Percentiles rank a stretch among this genome's conserved stretches.
These are phyloP conservation scores for Macropus fuliginosus DNA, from an alignment of 2,797 vertebrate species.

Conservation along the genomic window DNA sequence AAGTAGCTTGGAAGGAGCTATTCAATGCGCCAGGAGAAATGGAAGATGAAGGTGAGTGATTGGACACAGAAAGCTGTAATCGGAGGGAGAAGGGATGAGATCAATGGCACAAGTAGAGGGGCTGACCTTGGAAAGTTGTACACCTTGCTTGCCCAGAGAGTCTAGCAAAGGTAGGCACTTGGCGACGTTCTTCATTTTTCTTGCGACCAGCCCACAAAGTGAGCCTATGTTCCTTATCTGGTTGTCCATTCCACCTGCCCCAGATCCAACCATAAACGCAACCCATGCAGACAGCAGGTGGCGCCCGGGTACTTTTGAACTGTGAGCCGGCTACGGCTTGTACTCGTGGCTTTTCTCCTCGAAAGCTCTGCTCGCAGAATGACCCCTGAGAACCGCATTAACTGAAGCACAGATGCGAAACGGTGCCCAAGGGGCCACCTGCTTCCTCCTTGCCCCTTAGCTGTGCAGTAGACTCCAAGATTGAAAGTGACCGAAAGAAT, in stretches of 20 bases:
- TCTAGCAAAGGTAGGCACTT: background rate
- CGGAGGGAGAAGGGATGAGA: background rate
- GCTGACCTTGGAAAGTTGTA: background rate
- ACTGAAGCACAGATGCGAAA: background rate
- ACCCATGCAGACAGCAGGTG: background rate
- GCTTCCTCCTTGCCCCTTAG: background rate
- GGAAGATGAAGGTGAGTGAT: background rate
- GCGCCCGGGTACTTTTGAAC: background rate
- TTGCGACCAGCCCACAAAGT: background rate
- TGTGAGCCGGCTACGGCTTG: background rate
- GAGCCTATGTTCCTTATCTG: background rate
- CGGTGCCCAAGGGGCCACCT: background rate
- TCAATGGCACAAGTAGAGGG: background rate
- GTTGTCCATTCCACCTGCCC: background rate
- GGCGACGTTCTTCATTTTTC: background rate
- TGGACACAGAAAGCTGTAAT: too few species aligned
- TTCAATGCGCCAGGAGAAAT: background rate
- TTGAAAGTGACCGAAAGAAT: background rate
- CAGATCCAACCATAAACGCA: background rate
- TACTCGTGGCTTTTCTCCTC: slow-evolving; percentile 3
- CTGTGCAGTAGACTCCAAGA: background rate
- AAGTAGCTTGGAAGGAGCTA: background rate
- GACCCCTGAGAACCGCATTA: background rate
- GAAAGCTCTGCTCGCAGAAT: background rate
- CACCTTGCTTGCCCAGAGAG: background rate